Base-by-base conservation (phyloP, 2,113 vertebrate genomes). In the Chaetops frenatus region DNA sequence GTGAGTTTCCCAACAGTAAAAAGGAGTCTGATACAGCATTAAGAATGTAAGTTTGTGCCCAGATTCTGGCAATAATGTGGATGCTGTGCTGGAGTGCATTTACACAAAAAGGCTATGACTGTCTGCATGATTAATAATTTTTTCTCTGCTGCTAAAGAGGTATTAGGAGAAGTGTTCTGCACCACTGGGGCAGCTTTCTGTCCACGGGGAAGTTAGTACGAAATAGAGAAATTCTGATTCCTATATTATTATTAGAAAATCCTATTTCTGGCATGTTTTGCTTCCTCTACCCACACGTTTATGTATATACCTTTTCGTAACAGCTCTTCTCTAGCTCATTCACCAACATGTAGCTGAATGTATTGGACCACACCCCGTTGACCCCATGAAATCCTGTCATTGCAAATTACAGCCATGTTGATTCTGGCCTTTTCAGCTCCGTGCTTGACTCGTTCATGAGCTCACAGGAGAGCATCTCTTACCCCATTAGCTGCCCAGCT, bases 381-480 rank as follows among this genome's bases (percentile, higher is more conserved):
- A 81, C 50, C 20, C 50, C 23, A 18, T 2, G 3, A 65, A 70
- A 62, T 90, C 38, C n/a, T 36, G 17, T 27, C 18, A 16, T 31
- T 66, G 20, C 25, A 57, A 14, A 74, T 89, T 73, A 42, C 31
- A n/a, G 0, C 24, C 0, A 0, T 15, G 19, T 80, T 83, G 53
- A 14, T 36, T 72, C 23, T 57, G 48, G 4, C n/a, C 28, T 69
- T 80, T 77, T 27, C 25, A 47, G 33, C 18, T 44, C 27, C 0
- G 0, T 57, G n/a, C 67, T 64, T 2, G 2, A 19, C 35, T 62
- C 1, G 0, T 40, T 35, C 58, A 82, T 22, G 38, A 48, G 69
- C 44, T 33, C 0, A 0, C 35, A 50, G 50, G 36, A 70, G 21
- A 57, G 36, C 11, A 3, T 65, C 23, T 69, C 40, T 44, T 70